Conservation (phyloP, 2,797 vertebrate species). For the Leptodactylus fallax region DNA sequence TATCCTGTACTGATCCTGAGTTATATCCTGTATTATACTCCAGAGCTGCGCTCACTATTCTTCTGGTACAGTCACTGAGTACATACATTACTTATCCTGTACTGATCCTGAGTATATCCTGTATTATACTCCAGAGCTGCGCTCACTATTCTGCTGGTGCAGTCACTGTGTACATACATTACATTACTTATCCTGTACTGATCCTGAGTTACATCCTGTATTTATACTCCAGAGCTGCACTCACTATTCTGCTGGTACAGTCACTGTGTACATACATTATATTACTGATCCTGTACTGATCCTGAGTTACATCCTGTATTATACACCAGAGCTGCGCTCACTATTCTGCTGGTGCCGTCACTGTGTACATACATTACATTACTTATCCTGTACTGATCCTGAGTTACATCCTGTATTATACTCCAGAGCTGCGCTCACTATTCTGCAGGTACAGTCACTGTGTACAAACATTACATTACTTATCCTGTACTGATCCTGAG, state of each 20-base stretch:
- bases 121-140: neutral
- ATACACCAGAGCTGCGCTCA: neutral
- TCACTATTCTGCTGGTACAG: neutral
- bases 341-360: neutral
- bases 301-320: neutral
- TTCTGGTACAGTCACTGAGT: neutral
- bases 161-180: too few species aligned
- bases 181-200: neutral
- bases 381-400: neutral
- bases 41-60: slow-evolving; percentile 3
- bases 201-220: neutral
- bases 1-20: too few species aligned
- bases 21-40: neutral
- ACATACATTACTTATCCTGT: neutral
- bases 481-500: too few species aligned
- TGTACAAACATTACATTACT: neutral
- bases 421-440: neutral
- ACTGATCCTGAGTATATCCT: too few species aligned
- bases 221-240: neutral
- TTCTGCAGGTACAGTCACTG: neutral
- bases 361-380: neutral
- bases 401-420: neutral
- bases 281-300: too few species aligned
- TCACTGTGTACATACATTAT: too few species aligned
- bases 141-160: neutral